Conservation (phyloP, 2,797 vertebrate species). For the Cyclura pinguis region DNA sequence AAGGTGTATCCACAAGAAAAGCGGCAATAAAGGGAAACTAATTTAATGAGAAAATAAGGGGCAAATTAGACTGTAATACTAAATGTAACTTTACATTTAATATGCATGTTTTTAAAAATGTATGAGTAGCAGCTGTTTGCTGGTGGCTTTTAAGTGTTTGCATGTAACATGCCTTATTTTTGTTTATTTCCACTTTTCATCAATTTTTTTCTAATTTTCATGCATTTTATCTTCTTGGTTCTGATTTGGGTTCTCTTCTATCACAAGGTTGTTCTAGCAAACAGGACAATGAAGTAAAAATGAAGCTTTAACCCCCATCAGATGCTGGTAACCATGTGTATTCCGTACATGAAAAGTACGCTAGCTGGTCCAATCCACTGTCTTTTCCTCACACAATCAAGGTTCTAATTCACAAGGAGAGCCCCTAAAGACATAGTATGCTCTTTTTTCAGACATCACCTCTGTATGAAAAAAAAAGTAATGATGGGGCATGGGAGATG, state of each 20-base stretch:
- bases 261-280: conserved; percentile 40
- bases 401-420: too few relatives aligned
- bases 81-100: neutral
- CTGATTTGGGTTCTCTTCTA: conserved; percentile 43
- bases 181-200: neutral
- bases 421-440: too few relatives aligned
- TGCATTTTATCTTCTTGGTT: conserved; percentile 21
- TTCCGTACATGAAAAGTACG: too few relatives aligned
- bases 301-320: conserved; percentile 34
- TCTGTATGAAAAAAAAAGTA: too few relatives aligned
- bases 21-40: neutral
- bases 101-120: neutral
- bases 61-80: neutral
- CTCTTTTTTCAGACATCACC: too few relatives aligned
- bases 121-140: neutral
- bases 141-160: neutral
- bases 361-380: too few relatives aligned
- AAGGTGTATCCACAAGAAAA: neutral
- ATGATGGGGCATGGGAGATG: too few relatives aligned
- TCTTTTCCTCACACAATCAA: too few relatives aligned
- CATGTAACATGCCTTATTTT: neutral
- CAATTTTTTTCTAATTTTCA: conserved; percentile 13
- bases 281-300: conserved; percentile 52
- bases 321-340: too few relatives aligned
- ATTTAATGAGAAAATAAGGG: neutral